Evolutionary conservation across 1,140 invertebrate genomes (phyloP), one percentile per base, ranked within the genome.

Genomic region (Hycleus cichorii): DNA sequence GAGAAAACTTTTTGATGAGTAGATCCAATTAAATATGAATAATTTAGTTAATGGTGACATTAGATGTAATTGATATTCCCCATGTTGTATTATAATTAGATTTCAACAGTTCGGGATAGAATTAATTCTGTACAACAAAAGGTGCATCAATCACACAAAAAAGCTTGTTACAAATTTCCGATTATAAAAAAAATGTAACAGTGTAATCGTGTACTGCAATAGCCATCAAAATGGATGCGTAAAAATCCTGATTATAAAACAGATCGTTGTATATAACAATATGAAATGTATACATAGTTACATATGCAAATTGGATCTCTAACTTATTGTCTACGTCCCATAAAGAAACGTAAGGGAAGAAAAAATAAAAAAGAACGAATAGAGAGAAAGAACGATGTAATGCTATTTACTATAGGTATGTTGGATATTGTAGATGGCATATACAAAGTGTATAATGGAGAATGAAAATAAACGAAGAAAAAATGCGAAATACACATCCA

Each of bases 1-100:
- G 32, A 32, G 32, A 32, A 7, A 72, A 70, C 61, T 69, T 72
- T 71, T 72, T 70, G 67, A 70, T 71, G 69, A 69, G 64, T 69
- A 62, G 62, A 63, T 63, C 69, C 69, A 71, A 71, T 71, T 71
- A 71, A 68, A 71, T 69, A 59, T 71, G 69, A 71, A 71, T 71
- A 71, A 71, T 71, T 71, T 64, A 71, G 69, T 70, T 69, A 69
- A 69, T 68, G 68, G 62, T 62, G 64, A 67, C 68, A 71, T 70
- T 67, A 67, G 52, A 46, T 68, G 69, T 71, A 71, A 71, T 70
- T 71, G 69, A 71, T 71, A 71, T 70, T 32, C 65, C 60, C 61
- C 54, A 60, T 53, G 62, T 60, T 49, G 60, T 52, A 47, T 60
- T 40, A 43, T 71, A 71, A 71, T 69, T 71, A 65, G 66, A 71